Percentiles rank a stretch among this genome's conserved stretches.
Conservation (phyloP, 2,888 invertebrate genomes). For the Lepidochitona cinerea region DNA sequence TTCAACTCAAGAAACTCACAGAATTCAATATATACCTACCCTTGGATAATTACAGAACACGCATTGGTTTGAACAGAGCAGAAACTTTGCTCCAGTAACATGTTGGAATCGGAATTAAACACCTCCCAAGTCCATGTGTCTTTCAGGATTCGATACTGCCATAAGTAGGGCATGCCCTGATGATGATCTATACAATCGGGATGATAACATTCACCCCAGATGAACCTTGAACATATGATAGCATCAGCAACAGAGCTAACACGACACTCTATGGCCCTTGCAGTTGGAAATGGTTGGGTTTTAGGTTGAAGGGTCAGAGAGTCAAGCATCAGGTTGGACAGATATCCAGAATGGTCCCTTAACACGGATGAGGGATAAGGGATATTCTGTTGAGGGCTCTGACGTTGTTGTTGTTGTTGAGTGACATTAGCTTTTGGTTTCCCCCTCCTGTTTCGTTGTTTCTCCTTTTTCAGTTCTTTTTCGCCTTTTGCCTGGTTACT, state of each 20-base stretch:
- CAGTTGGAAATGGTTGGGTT: no score
- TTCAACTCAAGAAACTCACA: neutral
- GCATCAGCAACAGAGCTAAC: neutral
- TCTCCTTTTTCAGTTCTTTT: neutral
- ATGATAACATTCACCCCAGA: neutral
- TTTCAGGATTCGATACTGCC: neutral
- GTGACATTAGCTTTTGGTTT: neutral
- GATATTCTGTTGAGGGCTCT: no score
- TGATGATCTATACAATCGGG: neutral
- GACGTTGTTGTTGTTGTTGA: no score
- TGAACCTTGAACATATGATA: neutral
- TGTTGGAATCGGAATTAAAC: neutral
- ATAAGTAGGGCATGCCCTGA: neutral
- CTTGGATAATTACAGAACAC: neutral
- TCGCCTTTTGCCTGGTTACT: neutral
- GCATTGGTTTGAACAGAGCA: neutral
- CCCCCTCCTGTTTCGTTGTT: neutral
- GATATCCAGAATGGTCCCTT: no score
- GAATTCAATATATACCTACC: neutral
- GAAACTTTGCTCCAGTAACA: neutral
- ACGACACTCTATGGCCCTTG: no score
- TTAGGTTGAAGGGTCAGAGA: no score
- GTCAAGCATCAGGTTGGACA: no score
- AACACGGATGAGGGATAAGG: no score
- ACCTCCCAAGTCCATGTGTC: neutral